Evolutionary conservation across 2,797 vertebrate species (phyloP).

Genomic region (Knipowitschia caucasica): DNA sequence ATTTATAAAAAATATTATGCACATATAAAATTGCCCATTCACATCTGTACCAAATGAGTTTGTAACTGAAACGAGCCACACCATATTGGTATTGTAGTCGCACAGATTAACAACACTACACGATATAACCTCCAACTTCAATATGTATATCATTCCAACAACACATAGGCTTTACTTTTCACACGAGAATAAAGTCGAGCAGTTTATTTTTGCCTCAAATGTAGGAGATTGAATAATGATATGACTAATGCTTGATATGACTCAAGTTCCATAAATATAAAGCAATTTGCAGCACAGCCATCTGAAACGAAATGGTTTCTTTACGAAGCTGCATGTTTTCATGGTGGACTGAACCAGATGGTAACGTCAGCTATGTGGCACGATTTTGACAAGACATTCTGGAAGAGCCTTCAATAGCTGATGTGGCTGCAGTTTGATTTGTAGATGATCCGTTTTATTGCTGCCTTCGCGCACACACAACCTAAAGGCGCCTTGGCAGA

Average conservation of each 20-base stretch:
- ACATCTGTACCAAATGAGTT: too few species aligned
- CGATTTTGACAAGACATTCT: constrained; percentile 22
- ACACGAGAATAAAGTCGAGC: background rate
- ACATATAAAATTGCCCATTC: too few species aligned
- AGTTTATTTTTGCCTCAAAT: background rate
- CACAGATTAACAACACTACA: too few species aligned
- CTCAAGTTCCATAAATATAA: background rate
- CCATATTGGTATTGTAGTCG: too few species aligned
- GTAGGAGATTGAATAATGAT: background rate
- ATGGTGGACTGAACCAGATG: constrained; percentile 14
- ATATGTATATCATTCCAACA: too few species aligned
- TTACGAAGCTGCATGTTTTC: constrained; percentile 6
- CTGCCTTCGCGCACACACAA: constrained; percentile 33
- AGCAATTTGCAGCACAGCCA: background rate
- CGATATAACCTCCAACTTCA: too few species aligned
- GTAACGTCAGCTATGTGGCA: constrained; percentile 3
- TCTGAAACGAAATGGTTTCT: constrained; percentile 1
- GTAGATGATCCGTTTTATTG: constrained; percentile 30
- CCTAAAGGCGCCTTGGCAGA: constrained; percentile 24
- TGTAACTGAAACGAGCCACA: too few species aligned
- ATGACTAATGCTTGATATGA: background rate
- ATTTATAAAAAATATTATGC: too few species aligned
- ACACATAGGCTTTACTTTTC: background rate
- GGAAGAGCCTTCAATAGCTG: constrained; percentile 16
- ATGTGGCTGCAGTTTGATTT: constrained; percentile 9